Evolutionary conservation across 2,888 invertebrate species (phyloP).

Genomic region (Apoderus coryli): DNA sequence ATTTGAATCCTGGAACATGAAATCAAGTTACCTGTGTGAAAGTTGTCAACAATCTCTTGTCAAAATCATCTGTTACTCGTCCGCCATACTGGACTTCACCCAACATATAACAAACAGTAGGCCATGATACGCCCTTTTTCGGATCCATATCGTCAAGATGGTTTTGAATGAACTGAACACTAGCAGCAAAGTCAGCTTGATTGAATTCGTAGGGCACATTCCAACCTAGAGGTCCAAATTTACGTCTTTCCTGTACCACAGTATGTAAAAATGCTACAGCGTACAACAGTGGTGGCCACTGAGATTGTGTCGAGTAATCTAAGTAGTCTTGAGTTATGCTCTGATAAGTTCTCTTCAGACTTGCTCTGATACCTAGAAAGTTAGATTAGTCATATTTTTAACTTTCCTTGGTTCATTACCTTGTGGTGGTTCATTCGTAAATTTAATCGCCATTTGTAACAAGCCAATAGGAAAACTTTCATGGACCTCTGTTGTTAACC

Average conservation of each 20-base stretch:
- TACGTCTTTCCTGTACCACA: slow-evolving; percentile 85
- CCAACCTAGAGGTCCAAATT: slow-evolving; percentile 89
- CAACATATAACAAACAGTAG: slow-evolving; percentile 93
- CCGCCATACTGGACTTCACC: slow-evolving; percentile 77
- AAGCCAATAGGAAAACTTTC: slow-evolving; percentile 77
- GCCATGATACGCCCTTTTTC: slow-evolving; percentile 94
- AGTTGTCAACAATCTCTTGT: slow-evolving; percentile 82
- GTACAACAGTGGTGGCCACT: slow-evolving; percentile 89
- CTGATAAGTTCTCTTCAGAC: slow-evolving; percentile 88
- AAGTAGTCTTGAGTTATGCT: slow-evolving; percentile 77
- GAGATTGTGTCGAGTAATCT: slow-evolving; percentile 79
- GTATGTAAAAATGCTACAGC: slow-evolving; percentile 92
- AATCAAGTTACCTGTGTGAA: slow-evolving; percentile 62
- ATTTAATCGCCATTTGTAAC: slow-evolving; percentile 87
- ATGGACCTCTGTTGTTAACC: slow-evolving; percentile 93
- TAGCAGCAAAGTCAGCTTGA: slow-evolving; percentile 90
- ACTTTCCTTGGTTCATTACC: slow-evolving; percentile 28
- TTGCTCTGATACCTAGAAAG: slow-evolving; percentile 57
- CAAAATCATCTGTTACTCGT: slow-evolving; percentile 92
- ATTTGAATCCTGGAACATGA: neutral
- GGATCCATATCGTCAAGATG: slow-evolving; percentile 95
- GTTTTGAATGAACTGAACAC: slow-evolving; percentile 91
- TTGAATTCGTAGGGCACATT: slow-evolving; percentile 95
- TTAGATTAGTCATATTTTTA: slow-evolving; percentile 38
- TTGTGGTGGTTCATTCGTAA: slow-evolving; percentile 95